Evolutionary conservation across 2,888 invertebrate genomes (phyloP), one percentile per base, ranked within the genome.

Genomic region (Melipona bicolor): DNA sequence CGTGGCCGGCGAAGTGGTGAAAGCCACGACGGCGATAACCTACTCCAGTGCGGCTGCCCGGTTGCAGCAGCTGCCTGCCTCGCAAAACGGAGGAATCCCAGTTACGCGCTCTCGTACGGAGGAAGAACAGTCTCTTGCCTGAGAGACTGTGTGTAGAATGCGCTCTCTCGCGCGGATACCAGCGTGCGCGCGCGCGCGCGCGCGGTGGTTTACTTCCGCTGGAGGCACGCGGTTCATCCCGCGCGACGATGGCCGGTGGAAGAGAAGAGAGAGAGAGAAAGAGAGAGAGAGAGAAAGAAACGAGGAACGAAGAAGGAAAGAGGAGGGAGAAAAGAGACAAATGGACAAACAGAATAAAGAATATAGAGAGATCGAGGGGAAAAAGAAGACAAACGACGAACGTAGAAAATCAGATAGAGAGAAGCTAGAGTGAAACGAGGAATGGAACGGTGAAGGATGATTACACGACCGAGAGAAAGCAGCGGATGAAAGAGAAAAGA

Each of bases 21-120:
- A 87, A 87, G 87, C 87, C 80, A 86, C 72, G 61, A 56, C 85
- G 68, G 70, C 84, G 86, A 86, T 88, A 88, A 86, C 86, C 87
- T 83, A 84, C 87, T 88, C 86, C 75, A 77, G 79, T 79, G 79
- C 79, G 78, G 74, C 67, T 64, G 72, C 74, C 81, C 81, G 50
- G 84, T 80, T 84, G 86, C 87, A 87, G 87, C 87, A 83, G 85
- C 82, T 72, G 72, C 59, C 69, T 69, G 81, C 72, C 43, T 80
- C 75, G 79, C 84, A 81, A 87, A 86, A 83, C 79, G 78, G 77
- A 11, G 77, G 86, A 88, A 87, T 85, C 81, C 80, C 87, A 88
- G 83, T 88, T 87, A 85, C 84, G 83, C 87, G 75, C 59, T 64
- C 32, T 64, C 64, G 32, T 62, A 73, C 71, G 73, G 49, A 70